Percentiles rank a stretch among this genome's conserved stretches.
These are phyloP conservation scores for Pipistrellus nathusii DNA, from an alignment of 2,797 vertebrate genomes.

Conservation along the genomic window DNA sequence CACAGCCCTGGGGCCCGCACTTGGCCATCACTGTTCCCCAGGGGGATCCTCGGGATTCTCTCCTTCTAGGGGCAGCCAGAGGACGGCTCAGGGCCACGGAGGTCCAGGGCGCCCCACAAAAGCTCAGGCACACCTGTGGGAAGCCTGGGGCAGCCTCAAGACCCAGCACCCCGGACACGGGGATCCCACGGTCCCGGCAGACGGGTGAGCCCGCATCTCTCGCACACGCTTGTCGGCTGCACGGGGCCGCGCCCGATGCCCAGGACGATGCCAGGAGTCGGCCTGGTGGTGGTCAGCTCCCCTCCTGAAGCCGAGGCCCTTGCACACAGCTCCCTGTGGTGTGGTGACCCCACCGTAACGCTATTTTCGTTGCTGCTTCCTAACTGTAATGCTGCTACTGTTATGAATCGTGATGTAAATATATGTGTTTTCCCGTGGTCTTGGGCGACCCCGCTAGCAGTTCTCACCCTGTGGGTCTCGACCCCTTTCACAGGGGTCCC, in stretches of 20 bases:
- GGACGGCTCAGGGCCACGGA: background rate
- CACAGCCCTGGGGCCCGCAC: background rate
- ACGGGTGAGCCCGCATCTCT: background rate
- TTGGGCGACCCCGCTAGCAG: too few relatives aligned
- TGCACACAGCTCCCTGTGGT: too few relatives aligned
- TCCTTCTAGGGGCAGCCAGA: background rate
- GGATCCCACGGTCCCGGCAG: background rate
- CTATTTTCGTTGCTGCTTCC: too few relatives aligned
- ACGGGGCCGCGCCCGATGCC: fast-evolving
- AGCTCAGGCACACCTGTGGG: background rate
- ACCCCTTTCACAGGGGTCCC: too few relatives aligned
- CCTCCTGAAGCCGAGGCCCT: too few relatives aligned
- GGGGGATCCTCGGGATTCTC: background rate
- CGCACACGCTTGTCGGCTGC: too few relatives aligned
- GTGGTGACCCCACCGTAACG: too few relatives aligned
- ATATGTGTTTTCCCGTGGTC: too few relatives aligned
- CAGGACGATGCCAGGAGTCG: background rate
- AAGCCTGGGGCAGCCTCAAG: background rate
- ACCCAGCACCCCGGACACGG: background rate
- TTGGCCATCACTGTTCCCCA: background rate
- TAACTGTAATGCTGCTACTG: too few relatives aligned
- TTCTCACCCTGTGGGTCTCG: too few relatives aligned
- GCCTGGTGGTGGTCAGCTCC: background rate
- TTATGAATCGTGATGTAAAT: too few relatives aligned
- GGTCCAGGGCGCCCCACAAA: background rate